Base-by-base conservation (phyloP, 2,888 invertebrate species). In the Pemphredon lugubris region DNA sequence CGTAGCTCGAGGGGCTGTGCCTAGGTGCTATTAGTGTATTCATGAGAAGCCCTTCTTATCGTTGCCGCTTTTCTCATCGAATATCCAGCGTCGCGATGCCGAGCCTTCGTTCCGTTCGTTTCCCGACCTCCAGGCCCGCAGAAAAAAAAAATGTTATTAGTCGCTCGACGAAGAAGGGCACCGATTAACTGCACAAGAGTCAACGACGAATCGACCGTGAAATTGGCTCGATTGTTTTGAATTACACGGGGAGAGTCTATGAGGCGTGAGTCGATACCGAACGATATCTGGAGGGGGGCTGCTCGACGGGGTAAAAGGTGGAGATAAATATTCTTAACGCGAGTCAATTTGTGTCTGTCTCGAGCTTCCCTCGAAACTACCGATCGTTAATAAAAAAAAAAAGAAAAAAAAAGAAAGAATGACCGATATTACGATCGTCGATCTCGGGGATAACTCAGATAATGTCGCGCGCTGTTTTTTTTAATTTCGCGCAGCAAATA, bases 111-210 rank as follows among this genome's bases (percentile, higher is more conserved):
- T 68, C 45, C 66, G 40, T 72, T 63, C 67, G 61, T 45, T 14
- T 58, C 71, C 70, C 57, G 39, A 67, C 69, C 70, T 59, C 73
- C 63, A 42, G 51, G 71, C 70, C 57, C 75, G 72, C 79, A 79
- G 77, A 86, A 84, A 85, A 86, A 81, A 86, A 84, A 85, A 86
- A 81, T 84, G 83, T 84, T 84, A 87, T 87, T 85, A 86, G 83
- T 76, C 75, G 53, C 54, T 61, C 63, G 58, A 72, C 64, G 70
- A 79, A 75, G 73, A 80, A 68, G 54, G 64, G 53, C 71, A 26
- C 66, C 70, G 78, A 78, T 82, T 75, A 78, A 78, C 64, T 76
- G 76, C 75, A 75, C 83, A 81, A 75, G 61, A 65, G 75, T 69
- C 69, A 55, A 54, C 42, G 71, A 75, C 77, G 75, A 83, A 84